Evolutionary conservation across 2,888 invertebrate genomes (phyloP), one percentile per base, ranked within the genome.

Genomic region (Plagodis pulveraria): DNA sequence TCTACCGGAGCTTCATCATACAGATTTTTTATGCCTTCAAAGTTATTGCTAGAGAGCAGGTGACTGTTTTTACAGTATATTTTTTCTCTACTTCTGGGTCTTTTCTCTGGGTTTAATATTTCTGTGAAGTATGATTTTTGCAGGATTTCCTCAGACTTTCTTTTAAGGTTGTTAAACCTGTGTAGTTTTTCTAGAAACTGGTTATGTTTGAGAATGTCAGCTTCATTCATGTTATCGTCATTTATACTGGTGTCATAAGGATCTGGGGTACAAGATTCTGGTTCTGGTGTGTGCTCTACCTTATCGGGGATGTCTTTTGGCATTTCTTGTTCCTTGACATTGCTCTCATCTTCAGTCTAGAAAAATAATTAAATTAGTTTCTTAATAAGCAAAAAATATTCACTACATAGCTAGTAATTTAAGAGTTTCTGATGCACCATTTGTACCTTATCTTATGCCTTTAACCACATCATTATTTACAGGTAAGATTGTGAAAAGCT

Each of bases 101-200:
- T 83, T 63, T 93, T 93, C 62, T 92, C 93, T 46, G 84, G 64
- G 65, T 82, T 86, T 43, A 85, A 60, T 55, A 87, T 66, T 41
- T 88, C 89, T 43, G 85, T 75, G 66, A 88, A 91, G 67, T 89
- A 93, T 62, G 83, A 89, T 70, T 88, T 91, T 66, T 90, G 89
- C 33, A 91, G 70, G 56, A 86, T 89, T 65, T 93, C 92, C 41
- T 91, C 91, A 6, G 93, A 93, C 78, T 91, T 93, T 66, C 93
- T 84, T 73, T 93, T 93, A 9, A 92, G 77, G 63, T 80, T 85
- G 69, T 84, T 91, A 54, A 92, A 77, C 67, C 86, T 87, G 65
- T 92, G 88, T 38, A 93, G 77, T 79, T 86, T 91, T 69, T 91
- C 91, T 67, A 91, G 83, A 51, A 92, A 87, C 66, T 91, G 82